These are phyloP conservation scores for Cerceris ruficornis DNA, from an alignment of 2,888 invertebrate genomes.

Conservation along the genomic window DNA sequence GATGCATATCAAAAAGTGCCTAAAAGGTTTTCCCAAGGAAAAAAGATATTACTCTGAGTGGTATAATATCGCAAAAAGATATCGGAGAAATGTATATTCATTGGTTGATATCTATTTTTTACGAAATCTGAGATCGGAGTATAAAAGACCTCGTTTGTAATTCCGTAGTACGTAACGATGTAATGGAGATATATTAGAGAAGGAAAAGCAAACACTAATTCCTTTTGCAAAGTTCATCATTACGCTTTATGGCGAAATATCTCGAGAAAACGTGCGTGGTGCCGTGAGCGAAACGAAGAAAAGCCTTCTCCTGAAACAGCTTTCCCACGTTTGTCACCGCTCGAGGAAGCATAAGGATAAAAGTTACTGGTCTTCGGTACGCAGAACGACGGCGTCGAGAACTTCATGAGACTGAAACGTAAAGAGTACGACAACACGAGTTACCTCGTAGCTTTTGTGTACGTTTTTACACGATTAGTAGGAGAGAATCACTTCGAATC, in stretches of 20 bases:
- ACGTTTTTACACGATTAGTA: conserved; percentile 71
- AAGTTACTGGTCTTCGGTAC: conserved; percentile 58
- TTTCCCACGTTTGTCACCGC: conserved; percentile 26
- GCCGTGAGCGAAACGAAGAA: conserved; percentile 4
- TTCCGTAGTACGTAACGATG: conserved; percentile 11
- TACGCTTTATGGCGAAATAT: conserved; percentile 6
- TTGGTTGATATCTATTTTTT: conserved; percentile 27
- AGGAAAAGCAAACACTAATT: conserved; percentile 1
- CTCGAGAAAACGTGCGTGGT: conserved; percentile 1
- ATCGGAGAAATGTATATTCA: not conserved
- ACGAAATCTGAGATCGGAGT: conserved; percentile 1
- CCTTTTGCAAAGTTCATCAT: conserved; percentile 6
- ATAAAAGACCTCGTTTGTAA: not conserved
- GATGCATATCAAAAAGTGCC: conserved; percentile 65
- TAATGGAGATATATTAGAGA: not conserved
- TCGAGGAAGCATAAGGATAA: conserved; percentile 33
- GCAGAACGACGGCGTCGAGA: conserved; percentile 68
- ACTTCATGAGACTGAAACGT: conserved; percentile 79
- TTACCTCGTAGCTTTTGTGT: conserved; percentile 78
- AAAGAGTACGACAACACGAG: conserved; percentile 78
- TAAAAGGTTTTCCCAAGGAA: conserved; percentile 12
- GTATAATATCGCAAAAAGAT: not conserved
- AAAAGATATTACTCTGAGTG: conserved; percentile 5
- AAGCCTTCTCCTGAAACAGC: conserved; percentile 14
- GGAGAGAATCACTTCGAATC: conserved; percentile 66